phyloP scores from a whole-genome alignment of 1,140 invertebrate species.

The Drosophila virilis region DNA sequence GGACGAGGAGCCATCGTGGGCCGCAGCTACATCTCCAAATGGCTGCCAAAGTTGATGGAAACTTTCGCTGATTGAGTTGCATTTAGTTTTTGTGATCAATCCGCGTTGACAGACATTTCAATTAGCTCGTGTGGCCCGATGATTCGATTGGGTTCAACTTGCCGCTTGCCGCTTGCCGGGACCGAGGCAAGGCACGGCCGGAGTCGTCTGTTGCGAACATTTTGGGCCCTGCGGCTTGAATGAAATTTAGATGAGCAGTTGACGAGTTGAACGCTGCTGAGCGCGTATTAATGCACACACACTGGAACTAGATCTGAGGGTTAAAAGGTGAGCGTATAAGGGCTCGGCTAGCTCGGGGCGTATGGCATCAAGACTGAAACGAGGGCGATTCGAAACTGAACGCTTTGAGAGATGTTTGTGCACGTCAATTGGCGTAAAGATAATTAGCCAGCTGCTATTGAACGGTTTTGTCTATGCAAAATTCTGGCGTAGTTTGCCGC shows the following conservation, averaged over 20 bases:
- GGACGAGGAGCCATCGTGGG: not conserved
- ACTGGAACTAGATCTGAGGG: not conserved
- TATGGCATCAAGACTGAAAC: not conserved
- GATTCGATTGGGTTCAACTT: not conserved
- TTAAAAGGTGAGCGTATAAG: not conserved
- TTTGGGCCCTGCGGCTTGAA: conserved; percentile 58
- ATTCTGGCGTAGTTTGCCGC: too few relatives aligned
- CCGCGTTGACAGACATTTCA: conserved; percentile 74
- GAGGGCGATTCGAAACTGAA: not conserved
- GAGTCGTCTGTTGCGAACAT: conserved; percentile 58
- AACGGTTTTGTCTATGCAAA: too few relatives aligned
- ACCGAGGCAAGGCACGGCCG: conserved; percentile 15
- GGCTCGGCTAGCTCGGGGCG: not conserved
- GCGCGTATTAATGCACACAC: conserved; percentile 62
- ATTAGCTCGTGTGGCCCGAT: conserved; percentile 52
- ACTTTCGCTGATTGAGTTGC: conserved; percentile 81
- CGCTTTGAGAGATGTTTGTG: too few relatives aligned
- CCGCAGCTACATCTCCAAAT: not conserved
- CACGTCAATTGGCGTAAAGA: too few relatives aligned
- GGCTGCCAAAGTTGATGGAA: conserved; percentile 54
- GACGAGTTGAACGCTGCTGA: conserved; percentile 68
- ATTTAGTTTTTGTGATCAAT: conserved; percentile 67
- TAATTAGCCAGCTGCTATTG: too few relatives aligned
- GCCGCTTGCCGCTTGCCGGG: not conserved
- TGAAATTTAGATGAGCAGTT: conserved; percentile 75